phyloP scores from a whole-genome alignment of 1,140 invertebrate genomes.

The Halesus radiatus region DNA sequence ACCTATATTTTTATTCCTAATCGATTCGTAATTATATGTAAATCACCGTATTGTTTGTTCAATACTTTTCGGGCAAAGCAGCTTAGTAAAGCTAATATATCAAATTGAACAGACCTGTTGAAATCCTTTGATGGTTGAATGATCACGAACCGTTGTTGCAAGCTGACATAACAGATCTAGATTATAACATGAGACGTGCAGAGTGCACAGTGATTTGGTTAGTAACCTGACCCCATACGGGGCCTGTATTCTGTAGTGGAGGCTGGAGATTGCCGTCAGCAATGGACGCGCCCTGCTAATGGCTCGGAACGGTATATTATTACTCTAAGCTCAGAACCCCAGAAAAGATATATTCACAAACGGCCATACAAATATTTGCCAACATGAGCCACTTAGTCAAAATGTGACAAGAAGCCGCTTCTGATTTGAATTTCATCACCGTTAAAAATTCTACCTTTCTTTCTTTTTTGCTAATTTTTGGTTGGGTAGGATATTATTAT shows the following conservation, averaged over 20 bases:
- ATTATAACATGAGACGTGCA: neutral
- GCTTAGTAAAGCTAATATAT: neutral
- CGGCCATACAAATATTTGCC: neutral
- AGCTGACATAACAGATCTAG: neutral
- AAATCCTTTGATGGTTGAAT: too few relatives aligned
- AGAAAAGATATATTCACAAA: neutral
- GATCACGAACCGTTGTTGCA: neutral
- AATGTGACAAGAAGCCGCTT: neutral
- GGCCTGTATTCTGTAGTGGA: neutral
- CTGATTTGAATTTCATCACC: too few relatives aligned
- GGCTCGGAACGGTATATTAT: neutral
- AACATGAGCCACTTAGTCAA: neutral
- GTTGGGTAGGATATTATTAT: too few relatives aligned
- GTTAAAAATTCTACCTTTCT: too few relatives aligned
- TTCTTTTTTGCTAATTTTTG: too few relatives aligned
- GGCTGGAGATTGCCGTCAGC: neutral
- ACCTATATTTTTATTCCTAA: too few relatives aligned
- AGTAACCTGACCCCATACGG: constrained; percentile 1
- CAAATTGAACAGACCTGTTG: too few relatives aligned
- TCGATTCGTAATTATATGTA: too few relatives aligned
- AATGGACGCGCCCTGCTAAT: constrained; percentile 19
- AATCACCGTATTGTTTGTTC: too few relatives aligned
- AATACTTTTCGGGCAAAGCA: too few relatives aligned
- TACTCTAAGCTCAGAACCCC: neutral
- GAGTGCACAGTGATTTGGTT: constrained; percentile 1